These are phyloP conservation scores for Ploceus nigricollis DNA, from an alignment of 2,113 vertebrate species.

Conservation along the genomic window DNA sequence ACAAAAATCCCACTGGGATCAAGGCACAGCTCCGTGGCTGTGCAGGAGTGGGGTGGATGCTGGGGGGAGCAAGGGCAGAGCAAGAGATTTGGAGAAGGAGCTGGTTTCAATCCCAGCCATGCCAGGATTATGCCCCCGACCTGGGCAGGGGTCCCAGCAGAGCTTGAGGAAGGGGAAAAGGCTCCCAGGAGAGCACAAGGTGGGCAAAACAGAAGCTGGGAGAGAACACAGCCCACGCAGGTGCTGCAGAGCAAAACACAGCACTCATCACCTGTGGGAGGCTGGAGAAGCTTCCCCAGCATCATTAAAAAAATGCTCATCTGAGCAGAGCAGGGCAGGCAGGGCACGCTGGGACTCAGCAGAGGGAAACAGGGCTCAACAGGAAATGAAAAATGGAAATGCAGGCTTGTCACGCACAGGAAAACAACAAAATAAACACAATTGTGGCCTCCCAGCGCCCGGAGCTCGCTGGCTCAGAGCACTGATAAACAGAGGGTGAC, in stretches of 20 bases:
- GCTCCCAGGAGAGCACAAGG: neutral
- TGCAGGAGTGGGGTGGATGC: neutral
- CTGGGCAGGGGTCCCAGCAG: neutral
- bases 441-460: neutral
- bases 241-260: neutral
- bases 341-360: neutral
- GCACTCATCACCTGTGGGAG: neutral
- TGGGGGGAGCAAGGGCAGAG: neutral
- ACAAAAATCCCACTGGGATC: neutral
- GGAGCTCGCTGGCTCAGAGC: neutral
- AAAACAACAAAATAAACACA: neutral
- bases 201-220: neutral
- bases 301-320: rapidly evolving
- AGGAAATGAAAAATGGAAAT: constrained; percentile 74
- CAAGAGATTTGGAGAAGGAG: neutral
- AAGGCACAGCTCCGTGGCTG: neutral
- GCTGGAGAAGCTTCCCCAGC: neutral
- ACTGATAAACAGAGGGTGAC: neutral
- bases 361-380: constrained; percentile 50
- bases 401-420: constrained; percentile 14
- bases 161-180: neutral
- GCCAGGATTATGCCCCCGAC: rapidly evolving
- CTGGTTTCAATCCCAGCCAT: rapidly evolving
- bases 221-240: neutral
- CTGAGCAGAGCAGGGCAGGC: neutral